These are phyloP conservation scores for Leptopilina boulardi DNA, from an alignment of 1,140 invertebrate species.

Conservation along the genomic window DNA sequence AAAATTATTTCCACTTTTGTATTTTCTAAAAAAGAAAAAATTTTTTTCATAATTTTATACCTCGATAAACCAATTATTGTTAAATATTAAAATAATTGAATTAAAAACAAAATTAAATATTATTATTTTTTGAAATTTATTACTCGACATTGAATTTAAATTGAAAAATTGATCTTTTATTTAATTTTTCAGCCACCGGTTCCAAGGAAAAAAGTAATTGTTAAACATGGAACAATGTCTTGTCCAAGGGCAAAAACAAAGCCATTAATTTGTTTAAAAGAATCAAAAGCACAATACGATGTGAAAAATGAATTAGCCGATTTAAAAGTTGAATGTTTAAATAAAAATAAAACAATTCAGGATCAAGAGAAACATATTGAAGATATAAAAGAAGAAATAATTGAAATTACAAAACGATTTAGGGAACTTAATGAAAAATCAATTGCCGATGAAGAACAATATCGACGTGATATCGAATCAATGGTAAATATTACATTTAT, in stretches of 20 bases:
- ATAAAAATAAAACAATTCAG: conserved; percentile 69
- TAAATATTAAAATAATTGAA: no score
- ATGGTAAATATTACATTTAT: conserved; percentile 58
- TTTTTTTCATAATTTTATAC: no score
- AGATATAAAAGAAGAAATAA: conserved; percentile 63
- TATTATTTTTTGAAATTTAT: no score
- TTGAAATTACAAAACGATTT: conserved; percentile 50
- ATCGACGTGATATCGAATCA: conserved; percentile 63
- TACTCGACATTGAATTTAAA: no score
- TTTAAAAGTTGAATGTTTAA: conserved; percentile 69
- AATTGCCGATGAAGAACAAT: conserved; percentile 54
- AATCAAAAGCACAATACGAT: conserved; percentile 59
- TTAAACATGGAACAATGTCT: conserved; percentile 46
- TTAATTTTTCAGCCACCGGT: conserved; percentile 59
- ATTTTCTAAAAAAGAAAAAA: no score
- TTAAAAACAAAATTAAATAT: no score
- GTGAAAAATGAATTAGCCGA: conserved; percentile 65
- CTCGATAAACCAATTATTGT: no score
- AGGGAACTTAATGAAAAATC: conserved; percentile 50
- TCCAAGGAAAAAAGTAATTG: conserved; percentile 57
- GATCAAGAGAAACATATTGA: conserved; percentile 69
- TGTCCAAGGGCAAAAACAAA: conserved; percentile 54
- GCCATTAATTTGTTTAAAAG: conserved; percentile 40
- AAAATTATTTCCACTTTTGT: no score
- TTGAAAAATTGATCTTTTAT: conserved; percentile 33